Evolutionary conservation across 2,888 invertebrate genomes (phyloP), one percentile per base, ranked within the genome.

Genomic region (Mythimna impura): DNA sequence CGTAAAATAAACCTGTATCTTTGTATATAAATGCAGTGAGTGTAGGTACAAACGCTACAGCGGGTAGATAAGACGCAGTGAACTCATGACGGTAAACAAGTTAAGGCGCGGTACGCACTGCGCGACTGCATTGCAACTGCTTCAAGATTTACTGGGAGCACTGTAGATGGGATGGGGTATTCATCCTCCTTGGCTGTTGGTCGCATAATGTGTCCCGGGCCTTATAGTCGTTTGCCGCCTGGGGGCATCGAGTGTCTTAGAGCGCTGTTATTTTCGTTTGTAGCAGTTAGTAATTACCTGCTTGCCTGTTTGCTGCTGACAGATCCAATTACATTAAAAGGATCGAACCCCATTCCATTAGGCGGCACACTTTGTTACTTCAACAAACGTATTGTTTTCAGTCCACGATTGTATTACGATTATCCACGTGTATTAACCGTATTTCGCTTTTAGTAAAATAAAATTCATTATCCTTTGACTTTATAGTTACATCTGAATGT

Each of bases 301-400:
- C 78, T 89, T 90, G 90, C 89, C 87, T 89, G 89, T 92, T 94
- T 95, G 95, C 90, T 89, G 87, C 92, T 93, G 95, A 95, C 95
- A 95, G 93, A 93, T 95, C 93, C 95, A 94, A 95, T 96, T 95
- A 95, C 93, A 93, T 91, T 92, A 91, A 92, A 93, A 90, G 91
- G 91, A 92, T 93, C 91, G 91, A 91, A 91, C 89, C 89, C 89
- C 83, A 90, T 91, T 91, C 91, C 90, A 92, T 93, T 92, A 91
- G 89, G 86, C 87, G 88, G 88, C 84, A 90, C 88, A 90, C 89
- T 90, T 89, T 88, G 90, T 90, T 89, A 88, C 88, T 88, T 87
- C 78, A 82, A 87, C 88, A 85, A 88, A 86, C 85, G 87, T 87
- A 91, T 91, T 91, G 91, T 90, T 91, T 91, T 89, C 89, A 89